phyloP scores from a whole-genome alignment of 2,888 invertebrate species.

The Dynastes tityus region DNA sequence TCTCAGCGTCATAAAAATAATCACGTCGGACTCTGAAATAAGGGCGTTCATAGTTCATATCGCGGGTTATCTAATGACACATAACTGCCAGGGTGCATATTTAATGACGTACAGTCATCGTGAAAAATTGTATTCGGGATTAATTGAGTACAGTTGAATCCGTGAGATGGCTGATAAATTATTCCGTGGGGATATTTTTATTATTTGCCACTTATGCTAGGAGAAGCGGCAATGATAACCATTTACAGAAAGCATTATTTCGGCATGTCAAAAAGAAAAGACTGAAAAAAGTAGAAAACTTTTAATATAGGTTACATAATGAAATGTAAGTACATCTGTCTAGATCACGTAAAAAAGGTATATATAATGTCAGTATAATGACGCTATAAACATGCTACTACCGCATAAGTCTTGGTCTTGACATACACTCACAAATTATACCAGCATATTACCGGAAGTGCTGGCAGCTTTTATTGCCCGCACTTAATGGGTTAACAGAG shows the following conservation, averaged over 20 bases:
- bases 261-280: no score
- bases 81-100: constrained; percentile 40
- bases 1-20: constrained; percentile 36
- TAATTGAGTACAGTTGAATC: constrained; percentile 39
- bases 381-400: background rate
- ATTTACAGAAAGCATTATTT: background rate
- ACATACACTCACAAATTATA: constrained; percentile 13
- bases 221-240: background rate
- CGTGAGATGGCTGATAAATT: constrained; percentile 35
- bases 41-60: constrained; percentile 28
- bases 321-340: no score
- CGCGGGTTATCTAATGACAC: constrained; percentile 36
- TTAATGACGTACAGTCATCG: constrained; percentile 37
- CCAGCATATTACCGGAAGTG: constrained; percentile 33
- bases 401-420: background rate
- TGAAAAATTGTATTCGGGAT: constrained; percentile 41
- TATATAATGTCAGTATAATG: no score
- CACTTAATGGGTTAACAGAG: constrained; percentile 26
- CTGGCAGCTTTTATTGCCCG: constrained; percentile 16
- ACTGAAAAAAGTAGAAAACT: no score
- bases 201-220: background rate
- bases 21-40: constrained; percentile 21
- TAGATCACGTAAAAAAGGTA: no score
- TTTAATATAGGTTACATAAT: no score
- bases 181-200: constrained; percentile 15